Evolutionary conservation across 2,797 vertebrate species (phyloP).

Genomic region (Phalloptychus januarius): DNA sequence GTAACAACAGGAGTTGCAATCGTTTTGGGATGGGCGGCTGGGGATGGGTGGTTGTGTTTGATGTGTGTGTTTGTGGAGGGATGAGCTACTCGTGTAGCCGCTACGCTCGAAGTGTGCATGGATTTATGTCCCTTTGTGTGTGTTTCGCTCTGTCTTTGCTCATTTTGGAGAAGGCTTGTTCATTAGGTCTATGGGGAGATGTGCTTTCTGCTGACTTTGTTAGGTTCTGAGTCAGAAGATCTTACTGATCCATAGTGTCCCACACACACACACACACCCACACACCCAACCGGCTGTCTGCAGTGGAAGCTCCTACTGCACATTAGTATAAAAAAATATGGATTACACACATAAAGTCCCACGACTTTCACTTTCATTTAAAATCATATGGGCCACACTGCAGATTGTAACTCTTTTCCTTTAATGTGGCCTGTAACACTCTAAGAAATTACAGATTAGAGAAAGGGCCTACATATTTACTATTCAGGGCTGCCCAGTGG

Average conservation of each 20-base stretch:
- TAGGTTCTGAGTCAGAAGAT: constrained; percentile 60
- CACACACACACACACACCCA: constrained; percentile 49
- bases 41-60: constrained; percentile 34
- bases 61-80: constrained; percentile 29
- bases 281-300: constrained; percentile 48
- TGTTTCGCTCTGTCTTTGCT: constrained; percentile 38
- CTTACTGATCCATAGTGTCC: constrained; percentile 67
- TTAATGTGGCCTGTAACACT: neutral
- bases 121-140: constrained; percentile 44
- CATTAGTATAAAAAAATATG: constrained; percentile 44
- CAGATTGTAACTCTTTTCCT: neutral
- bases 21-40: constrained; percentile 41
- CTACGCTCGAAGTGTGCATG: constrained; percentile 18
- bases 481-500: too few species aligned
- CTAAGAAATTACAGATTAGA: neutral
- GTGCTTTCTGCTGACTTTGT: constrained; percentile 74
- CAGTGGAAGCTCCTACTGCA: constrained; percentile 40
- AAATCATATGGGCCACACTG: neutral
- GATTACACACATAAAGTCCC: constrained; percentile 26
- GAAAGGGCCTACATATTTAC: neutral
- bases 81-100: constrained; percentile 1
- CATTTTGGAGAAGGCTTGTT: constrained; percentile 57
- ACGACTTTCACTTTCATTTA: constrained; percentile 2
- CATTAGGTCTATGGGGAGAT: constrained; percentile 67
- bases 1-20: constrained; percentile 66